Evolutionary conservation across 2,113 vertebrate genomes (phyloP), one percentile per base, ranked within the genome.

Genomic region (Oxyruncus cristatus): DNA sequence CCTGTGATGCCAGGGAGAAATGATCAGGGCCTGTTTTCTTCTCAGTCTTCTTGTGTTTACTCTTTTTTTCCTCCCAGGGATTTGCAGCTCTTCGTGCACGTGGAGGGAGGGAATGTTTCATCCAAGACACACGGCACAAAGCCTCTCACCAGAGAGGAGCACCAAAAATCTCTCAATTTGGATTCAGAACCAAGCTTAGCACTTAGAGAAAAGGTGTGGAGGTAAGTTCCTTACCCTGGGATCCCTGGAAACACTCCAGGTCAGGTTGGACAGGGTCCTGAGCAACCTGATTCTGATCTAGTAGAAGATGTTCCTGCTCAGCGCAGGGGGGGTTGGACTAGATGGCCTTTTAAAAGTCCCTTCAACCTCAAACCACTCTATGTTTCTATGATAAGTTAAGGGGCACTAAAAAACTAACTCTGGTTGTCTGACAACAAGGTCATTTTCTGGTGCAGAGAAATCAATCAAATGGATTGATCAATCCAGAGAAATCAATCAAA

Each of bases 41-140:
- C 35, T 50, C 71, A 55, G 24, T 33, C 33, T 59, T 39, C 21
- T 20, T 32, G 5, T 15, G 53, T 75, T 91, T 49, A 13, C 41
- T 71, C 26, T 35, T 62, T 58, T 58, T 53, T 46, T 75, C 18
- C 55, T 73, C 33, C 26, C 63, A 83, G 58, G 58, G 32, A 32
- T 53, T 55, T 79, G 58, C 61, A 92, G 50, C 50, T 78, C 35
- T 53, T 85, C 59, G 47, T 74, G 50, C 23, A 68, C 0, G 0
- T 2, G 17, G n/a, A 77, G n/a, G 42, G 6, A 44, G 30, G 13
- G 77, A 8, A 67, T 52, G 52, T 33, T 52, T 61, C 4, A 1
- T 33, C 23, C 61, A 62, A 58, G 61, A 71, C 56, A 23, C 1
- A 2, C 6, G 55, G 67, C 37, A 66, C 0, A 0, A 44, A 85